Evolutionary conservation across 1,140 invertebrate species (phyloP).

Genomic region (Micrasema longulum): DNA sequence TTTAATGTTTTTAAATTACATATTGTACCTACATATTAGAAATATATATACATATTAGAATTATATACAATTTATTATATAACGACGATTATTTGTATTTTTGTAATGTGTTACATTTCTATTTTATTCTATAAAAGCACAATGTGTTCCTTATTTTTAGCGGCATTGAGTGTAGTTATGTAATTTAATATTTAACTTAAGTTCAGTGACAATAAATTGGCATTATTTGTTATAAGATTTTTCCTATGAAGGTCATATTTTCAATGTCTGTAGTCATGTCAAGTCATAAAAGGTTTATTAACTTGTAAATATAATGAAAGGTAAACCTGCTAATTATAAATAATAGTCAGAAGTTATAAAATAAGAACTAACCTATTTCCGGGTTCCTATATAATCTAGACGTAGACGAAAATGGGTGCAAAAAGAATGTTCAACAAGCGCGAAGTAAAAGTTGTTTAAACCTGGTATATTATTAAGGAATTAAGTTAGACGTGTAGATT

Average conservation of each 20-base stretch:
- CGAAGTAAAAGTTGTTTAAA: background rate
- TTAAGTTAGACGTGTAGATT: too few relatives aligned
- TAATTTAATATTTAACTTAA: conserved; percentile 19
- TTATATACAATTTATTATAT: too few relatives aligned
- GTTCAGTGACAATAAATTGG: conserved; percentile 22
- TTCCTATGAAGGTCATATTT: conserved; percentile 33
- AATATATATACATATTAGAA: too few relatives aligned
- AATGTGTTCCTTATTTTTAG: conserved; percentile 41
- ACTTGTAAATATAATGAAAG: conserved; percentile 22
- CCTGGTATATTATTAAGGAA: background rate
- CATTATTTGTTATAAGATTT: conserved; percentile 36
- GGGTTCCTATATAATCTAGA: conserved; percentile 38
- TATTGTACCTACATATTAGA: too few relatives aligned
- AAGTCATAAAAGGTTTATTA: conserved; percentile 34
- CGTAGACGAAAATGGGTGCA: conserved; percentile 21
- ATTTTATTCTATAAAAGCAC: conserved; percentile 42
- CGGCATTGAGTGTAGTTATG: conserved; percentile 45
- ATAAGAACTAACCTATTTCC: conserved; percentile 19
- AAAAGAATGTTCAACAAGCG: conserved; percentile 16
- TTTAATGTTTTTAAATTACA: too few relatives aligned
- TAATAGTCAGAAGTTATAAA: conserved; percentile 27
- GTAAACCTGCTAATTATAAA: conserved; percentile 12
- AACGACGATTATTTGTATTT: too few relatives aligned
- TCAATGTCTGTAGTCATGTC: conserved; percentile 41
- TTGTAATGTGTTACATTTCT: too few relatives aligned